Evolutionary conservation across 2,888 invertebrate species (phyloP), one percentile per base, ranked within the genome.

Genomic region (Epirrita christyi): DNA sequence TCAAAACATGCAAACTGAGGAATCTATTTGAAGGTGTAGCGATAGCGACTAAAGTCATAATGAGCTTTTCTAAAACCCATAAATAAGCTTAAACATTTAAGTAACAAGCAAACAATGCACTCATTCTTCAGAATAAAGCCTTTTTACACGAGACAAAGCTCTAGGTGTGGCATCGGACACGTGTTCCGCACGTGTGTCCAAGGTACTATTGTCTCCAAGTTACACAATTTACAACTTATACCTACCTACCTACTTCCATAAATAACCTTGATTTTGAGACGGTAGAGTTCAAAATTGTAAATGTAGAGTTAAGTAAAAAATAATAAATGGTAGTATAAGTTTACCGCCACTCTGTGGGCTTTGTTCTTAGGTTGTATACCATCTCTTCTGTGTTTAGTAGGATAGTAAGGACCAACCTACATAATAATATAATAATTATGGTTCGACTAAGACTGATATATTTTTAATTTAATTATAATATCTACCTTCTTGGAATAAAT

Each of bases 141-240:
- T 46, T 44, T 54, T 50, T 45, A 52, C 48, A 43, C 14, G 21
- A 27, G 49, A 71, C 73, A 70, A 71, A 60, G 65, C 71, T 62
- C 54, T 66, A 75, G 73, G 72, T 72, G 75, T 61, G 66, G 64
- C 61, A 63, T 62, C 46, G 52, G 67, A 67, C 86, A 86, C 83
- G 83, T 85, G 83, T 68, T 65, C 44, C 71, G 73, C 84, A 84
- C 83, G 85, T 82, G 80, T 60, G 62, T 48, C 70, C 71, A 71
- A 81, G 80, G 82, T 80, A 74, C 73, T 70, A 81, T 85, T 86
- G 82, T 85, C 76, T 77, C 55, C 54, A 53, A 63, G 59, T 61
- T 62, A 64, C 54, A 72, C 68, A 63, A 61, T 57, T 48, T 29
- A 48, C 59, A 60, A 66, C 67, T 63, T 61, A 68, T 58, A 59